A percentile compares a stretch with the other conserved stretches of the same genome.
These are phyloP conservation scores for Cremastinae sp. DNA, from an alignment of 2,888 invertebrate species.

Conservation along the genomic window DNA sequence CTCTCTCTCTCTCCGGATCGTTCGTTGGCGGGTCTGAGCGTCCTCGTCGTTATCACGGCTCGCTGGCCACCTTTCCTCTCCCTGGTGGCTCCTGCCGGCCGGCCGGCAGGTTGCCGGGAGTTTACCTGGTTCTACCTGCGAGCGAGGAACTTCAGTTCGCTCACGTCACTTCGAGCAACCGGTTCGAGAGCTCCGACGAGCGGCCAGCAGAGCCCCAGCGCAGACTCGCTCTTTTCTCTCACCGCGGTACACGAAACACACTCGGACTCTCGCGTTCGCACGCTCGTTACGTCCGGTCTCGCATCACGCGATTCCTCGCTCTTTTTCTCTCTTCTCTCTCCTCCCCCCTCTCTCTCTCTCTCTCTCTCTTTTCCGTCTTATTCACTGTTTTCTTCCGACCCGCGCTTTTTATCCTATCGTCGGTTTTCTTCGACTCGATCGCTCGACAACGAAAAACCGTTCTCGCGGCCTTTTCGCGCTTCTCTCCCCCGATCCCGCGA, in stretches of 20 bases:
- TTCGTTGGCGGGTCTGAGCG: background rate
- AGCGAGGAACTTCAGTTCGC: conserved; percentile 78
- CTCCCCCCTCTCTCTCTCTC: conserved; percentile 7
- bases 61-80: conserved; percentile 66
- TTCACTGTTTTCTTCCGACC: conserved; percentile 21
- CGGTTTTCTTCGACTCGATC: too few species aligned
- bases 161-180: conserved; percentile 80
- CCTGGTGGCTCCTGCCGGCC: conserved; percentile 53
- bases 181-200: conserved; percentile 73
- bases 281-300: conserved; percentile 26
- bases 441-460: too few species aligned
- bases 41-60: conserved; percentile 71
- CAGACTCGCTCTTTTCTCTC: conserved; percentile 1
- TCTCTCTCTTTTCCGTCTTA: conserved; percentile 2
- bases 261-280: conserved; percentile 17
- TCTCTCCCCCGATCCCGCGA: too few species aligned
- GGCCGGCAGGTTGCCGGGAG: conserved; percentile 72
- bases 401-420: conserved; percentile 10
- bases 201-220: conserved; percentile 40
- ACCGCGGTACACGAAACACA: conserved; percentile 5
- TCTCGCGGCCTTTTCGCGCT: too few species aligned
- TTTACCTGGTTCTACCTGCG: conserved; percentile 80
- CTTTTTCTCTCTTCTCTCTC: conserved; percentile 6
- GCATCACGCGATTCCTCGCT: conserved; percentile 22
- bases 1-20: conserved; percentile 31